Conservation (phyloP, 2,113 vertebrate genomes). For the Struthidea cinerea region DNA sequence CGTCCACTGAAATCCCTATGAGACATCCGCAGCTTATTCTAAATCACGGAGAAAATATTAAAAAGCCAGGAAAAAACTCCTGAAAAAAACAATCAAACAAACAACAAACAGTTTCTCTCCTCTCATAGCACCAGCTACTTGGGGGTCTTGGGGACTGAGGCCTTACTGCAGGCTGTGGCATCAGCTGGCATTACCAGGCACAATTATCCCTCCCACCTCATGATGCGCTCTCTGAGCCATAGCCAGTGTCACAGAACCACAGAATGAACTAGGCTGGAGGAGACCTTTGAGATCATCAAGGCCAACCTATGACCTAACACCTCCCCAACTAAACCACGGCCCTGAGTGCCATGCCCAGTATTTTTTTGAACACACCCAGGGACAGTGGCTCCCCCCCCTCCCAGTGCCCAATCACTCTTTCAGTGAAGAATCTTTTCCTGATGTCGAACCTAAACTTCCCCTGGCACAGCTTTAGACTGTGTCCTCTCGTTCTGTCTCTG, state of each 20-base stretch:
- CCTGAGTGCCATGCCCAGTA: too few species aligned
- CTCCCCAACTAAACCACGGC: too few species aligned
- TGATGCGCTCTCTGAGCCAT: fast-evolving
- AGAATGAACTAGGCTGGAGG: too few species aligned
- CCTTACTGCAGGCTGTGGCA: background rate
- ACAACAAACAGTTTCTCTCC: background rate
- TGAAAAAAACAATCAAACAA: background rate
- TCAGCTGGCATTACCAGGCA: background rate
- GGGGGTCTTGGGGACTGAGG: background rate
- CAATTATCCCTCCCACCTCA: background rate
- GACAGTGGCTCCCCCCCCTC: too few species aligned
- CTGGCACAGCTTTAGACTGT: too few species aligned
- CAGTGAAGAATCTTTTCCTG: too few species aligned
- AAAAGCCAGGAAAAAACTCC: background rate
- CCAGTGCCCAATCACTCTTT: too few species aligned
- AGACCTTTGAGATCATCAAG: too few species aligned
- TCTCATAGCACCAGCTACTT: background rate
- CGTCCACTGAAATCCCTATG: fast-evolving
- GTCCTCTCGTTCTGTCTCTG: too few species aligned
- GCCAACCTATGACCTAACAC: too few species aligned
- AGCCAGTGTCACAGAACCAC: background rate
- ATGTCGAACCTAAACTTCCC: too few species aligned
- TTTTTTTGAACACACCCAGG: too few species aligned
- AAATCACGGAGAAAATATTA: background rate
- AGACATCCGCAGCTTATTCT: background rate